Conservation (phyloP, 2,797 vertebrate species). For the Karalla daura region DNA sequence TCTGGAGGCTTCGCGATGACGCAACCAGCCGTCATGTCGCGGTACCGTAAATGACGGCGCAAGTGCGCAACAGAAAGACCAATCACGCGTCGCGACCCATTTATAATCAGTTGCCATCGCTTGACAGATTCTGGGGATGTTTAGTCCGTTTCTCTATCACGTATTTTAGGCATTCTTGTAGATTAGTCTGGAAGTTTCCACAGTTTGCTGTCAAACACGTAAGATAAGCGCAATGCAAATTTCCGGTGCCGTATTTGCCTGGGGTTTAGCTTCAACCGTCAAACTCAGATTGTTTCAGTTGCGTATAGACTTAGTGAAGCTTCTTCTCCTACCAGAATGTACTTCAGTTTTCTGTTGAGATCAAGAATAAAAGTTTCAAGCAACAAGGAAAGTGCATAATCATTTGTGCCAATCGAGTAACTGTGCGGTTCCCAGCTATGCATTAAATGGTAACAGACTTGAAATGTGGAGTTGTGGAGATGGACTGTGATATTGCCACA, state of each 20-base stretch:
- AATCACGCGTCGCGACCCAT: too few relatives aligned
- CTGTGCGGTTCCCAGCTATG: too few relatives aligned
- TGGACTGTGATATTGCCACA: too few relatives aligned
- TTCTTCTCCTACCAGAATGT: constrained; percentile 1
- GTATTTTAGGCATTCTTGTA: neutral
- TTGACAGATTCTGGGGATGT: too few relatives aligned
- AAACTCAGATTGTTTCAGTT: constrained; percentile 11
- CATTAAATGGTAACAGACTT: too few relatives aligned
- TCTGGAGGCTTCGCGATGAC: constrained; percentile 40
- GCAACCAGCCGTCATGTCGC: constrained; percentile 36
- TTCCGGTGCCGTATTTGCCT: constrained; percentile 25
- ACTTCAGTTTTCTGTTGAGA: neutral
- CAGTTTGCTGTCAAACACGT: neutral
- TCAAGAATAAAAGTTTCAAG: constrained; percentile 6
- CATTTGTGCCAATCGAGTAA: too few relatives aligned
- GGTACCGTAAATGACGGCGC: constrained; percentile 37
- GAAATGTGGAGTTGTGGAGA: too few relatives aligned
- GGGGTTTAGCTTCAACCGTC: constrained; percentile 34
- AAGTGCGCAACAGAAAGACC: neutral
- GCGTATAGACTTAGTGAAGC: constrained; percentile 14
- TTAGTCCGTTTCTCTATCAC: neutral
- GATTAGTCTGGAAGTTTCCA: neutral
- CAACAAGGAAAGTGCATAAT: too few relatives aligned
- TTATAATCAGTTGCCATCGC: too few relatives aligned
- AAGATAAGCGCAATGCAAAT: constrained; percentile 21